A percentile compares a stretch with the other conserved stretches of the same genome.
Evolutionary conservation across 1,140 invertebrate species (phyloP).

Genomic region (Zaprionus capensis): DNA sequence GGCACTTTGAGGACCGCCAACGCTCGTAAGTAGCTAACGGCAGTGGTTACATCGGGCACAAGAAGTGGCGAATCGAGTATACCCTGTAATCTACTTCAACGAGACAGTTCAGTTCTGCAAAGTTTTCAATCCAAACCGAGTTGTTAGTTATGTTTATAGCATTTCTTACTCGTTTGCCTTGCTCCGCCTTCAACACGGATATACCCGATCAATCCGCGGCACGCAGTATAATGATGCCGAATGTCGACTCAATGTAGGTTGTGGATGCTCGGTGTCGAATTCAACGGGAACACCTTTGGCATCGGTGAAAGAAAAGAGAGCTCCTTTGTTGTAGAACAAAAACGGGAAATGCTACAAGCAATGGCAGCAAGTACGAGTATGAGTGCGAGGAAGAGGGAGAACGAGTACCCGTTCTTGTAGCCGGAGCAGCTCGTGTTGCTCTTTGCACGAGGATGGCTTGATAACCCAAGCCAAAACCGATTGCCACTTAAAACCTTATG

Average conservation of each 20-base stretch:
- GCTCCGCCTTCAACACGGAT: neutral
- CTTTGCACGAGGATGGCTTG: slow-evolving; percentile 50
- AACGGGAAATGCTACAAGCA: slow-evolving; percentile 64
- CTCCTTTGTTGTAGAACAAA: slow-evolving; percentile 44
- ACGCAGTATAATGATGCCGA: slow-evolving; percentile 35
- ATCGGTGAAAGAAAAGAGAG: slow-evolving; percentile 39
- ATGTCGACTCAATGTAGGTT: slow-evolving; percentile 34
- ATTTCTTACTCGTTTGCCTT: neutral
- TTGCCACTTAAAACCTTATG: slow-evolving; percentile 73
- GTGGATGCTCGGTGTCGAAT: slow-evolving; percentile 38
- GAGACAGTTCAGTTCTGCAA: neutral
- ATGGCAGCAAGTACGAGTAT: slow-evolving; percentile 1
- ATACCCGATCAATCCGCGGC: neutral
- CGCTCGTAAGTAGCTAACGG: slow-evolving; percentile 26
- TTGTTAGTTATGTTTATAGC: neutral
- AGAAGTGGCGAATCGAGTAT: neutral
- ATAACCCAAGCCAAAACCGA: slow-evolving; percentile 70
- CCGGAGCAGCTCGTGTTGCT: slow-evolving; percentile 10
- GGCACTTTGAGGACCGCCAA: slow-evolving; percentile 3
- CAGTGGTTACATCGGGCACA: slow-evolving; percentile 3
- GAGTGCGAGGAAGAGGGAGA: neutral
- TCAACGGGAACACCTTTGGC: slow-evolving; percentile 42
- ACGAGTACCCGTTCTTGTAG: slow-evolving; percentile 1
- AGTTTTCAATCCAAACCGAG: neutral
- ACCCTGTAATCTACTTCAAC: neutral